These are phyloP conservation scores for Epizoanthus ramosus DNA, from an alignment of 92 coral and sea anemone genomes.

Conservation along the genomic window DNA sequence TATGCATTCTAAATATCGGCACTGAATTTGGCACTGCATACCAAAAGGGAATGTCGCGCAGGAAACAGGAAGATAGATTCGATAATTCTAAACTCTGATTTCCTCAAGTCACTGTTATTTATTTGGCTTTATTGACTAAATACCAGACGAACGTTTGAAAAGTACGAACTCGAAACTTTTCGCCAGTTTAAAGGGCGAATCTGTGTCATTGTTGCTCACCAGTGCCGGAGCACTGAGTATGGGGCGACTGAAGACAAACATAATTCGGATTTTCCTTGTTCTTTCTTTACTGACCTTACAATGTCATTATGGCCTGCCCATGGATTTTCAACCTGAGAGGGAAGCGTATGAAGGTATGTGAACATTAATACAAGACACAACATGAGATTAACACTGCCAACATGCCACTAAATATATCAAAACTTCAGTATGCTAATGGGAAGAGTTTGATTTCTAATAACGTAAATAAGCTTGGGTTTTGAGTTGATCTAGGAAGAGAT, in stretches of 20 bases:
- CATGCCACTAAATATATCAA: not conserved
- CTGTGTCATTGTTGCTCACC: not conserved
- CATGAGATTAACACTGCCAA: not conserved
- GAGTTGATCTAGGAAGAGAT: not conserved
- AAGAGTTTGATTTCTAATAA: constrained; percentile 1
- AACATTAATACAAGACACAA: too few relatives aligned
- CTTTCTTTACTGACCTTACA: not conserved
- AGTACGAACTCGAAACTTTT: too few relatives aligned
- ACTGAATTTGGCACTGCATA: not conserved
- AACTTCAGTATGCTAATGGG: not conserved
- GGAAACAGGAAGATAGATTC: not conserved
- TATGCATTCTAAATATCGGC: not conserved
- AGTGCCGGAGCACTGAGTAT: not conserved
- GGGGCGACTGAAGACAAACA: not conserved
- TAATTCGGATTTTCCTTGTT: constrained; percentile 3
- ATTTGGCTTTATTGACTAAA: too few relatives aligned
- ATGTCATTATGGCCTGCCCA: not conserved
- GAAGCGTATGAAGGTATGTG: constrained; percentile 1
- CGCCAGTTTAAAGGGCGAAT: not conserved
- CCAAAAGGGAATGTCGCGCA: not conserved
- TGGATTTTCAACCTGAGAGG: not conserved
- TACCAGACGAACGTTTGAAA: not conserved
- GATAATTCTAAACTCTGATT: not conserved
- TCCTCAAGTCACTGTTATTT: not conserved
- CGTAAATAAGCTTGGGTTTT: not conserved